Base-by-base conservation (phyloP, 2,888 invertebrate genomes). In the Hyposoter didymator region DNA sequence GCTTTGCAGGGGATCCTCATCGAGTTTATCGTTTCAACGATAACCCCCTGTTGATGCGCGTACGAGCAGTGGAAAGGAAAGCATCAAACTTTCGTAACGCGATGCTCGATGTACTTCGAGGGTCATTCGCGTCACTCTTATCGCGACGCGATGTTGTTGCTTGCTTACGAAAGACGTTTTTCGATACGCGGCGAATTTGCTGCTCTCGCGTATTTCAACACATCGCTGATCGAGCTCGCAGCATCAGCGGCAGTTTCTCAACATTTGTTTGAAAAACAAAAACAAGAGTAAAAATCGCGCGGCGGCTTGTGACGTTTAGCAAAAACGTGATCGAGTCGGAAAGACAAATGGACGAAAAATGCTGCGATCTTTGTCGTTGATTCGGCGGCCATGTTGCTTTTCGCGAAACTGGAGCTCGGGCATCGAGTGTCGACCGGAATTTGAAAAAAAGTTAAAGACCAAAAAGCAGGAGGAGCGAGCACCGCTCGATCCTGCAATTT, bases 91-190 rank as follows among this genome's bases (percentile, higher is more conserved):
- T 59, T 59, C 59, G 59, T 59, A 59, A 59, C 14, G 28, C 0
- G 14, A n/a, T 35, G 14, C 14, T 12, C 28, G 59, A 28, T 14
- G 14, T 28, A 6, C 14, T 59, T 14, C 59, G 12, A 28, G 28
- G 59, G 59, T 59, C 28, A 59, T 59, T 28, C 59, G 59, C 28
- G 59, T 59, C 55, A 55, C 22, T 55, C 55, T 55, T 59, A 59
- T 59, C 59, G 28, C 14, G 1, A 55, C 35, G 35, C 35, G 22
- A 28, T 59, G 59, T 59, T 59, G 59, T 14, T 59, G 28, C 28
- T 59, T 59, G 12, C 28, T 59, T 59, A 22, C 14, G 28, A 59
- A 59, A 39, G 4, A 59, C 28, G 6, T 59, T 1, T 28, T 28
- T 28, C 59, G 59, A 59, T 28, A 59, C 4, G 14, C 28, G 28